Base-by-base conservation (phyloP, 1,140 invertebrate species). In the Lasioglossum baleicum region DNA sequence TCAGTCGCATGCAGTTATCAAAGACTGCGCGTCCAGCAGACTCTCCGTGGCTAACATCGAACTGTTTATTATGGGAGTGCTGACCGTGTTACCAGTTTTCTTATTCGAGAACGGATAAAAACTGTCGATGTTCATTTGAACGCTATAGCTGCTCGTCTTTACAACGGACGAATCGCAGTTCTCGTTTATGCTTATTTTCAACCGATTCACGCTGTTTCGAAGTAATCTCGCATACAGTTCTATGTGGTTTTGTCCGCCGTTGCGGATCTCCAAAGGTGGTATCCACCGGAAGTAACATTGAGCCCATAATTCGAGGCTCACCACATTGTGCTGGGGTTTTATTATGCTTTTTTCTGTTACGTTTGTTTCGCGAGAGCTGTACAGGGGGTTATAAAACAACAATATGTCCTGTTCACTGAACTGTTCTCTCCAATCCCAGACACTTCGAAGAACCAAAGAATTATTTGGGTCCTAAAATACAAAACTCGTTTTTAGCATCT, bases 271-370 rank as follows among this genome's bases (percentile, higher is more conserved):
- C 0, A 98, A 94, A 15, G 96, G 94, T 7, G 96, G 95, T 88
- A 98, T 94, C 97, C 97, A 98, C 3, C 97, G 95, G 84, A 97
- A 96, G 92, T 98, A 99, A 92, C 97, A 98, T 88, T 97, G 97
- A 65, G 94, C 94, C 97, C 97, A 99, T n/a, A 98, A 89, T 68
- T 96, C 95, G 78, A 98, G 90, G 82, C 91, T 92, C 8, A 95
- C 91, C 61, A 96, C 92, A 26, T 90, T 89, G 51, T 93, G 93
- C 20, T 94, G 90, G 2, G 95, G 95, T 77, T 93, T 88, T 56
- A 96, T 71, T 86, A 64, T 84, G 74, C 58, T 84, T 60, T 35
- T 85, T 56, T 61, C 88, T 85, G 74, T 86, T 84, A 83, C 73
- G 51, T 67, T 61, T 72, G 2, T 42, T 67, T 44, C 80, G 70